Percentiles rank a stretch among this genome's conserved stretches.
Evolutionary conservation across 2,888 invertebrate genomes (phyloP).

Genomic region (Phymatocera aterrima): DNA sequence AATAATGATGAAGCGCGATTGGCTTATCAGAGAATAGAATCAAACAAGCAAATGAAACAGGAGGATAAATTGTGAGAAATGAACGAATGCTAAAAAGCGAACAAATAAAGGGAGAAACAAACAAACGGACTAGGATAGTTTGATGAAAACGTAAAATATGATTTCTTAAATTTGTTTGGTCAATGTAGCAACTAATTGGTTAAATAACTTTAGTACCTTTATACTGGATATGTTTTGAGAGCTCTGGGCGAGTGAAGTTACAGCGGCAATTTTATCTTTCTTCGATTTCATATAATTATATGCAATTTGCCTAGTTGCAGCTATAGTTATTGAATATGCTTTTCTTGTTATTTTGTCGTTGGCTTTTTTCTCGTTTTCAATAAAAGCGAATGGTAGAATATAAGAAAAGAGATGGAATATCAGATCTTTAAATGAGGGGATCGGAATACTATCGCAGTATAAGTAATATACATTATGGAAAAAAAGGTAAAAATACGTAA

Average conservation of each 20-base stretch:
- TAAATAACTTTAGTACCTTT: too few relatives aligned
- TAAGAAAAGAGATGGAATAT: neutral
- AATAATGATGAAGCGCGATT: slow-evolving; percentile 15
- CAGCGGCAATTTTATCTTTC: too few relatives aligned
- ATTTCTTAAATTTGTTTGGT: slow-evolving; percentile 9
- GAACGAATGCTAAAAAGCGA: too few relatives aligned
- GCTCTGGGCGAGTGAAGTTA: too few relatives aligned
- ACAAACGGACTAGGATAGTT: neutral
- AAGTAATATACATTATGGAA: slow-evolving; percentile 1
- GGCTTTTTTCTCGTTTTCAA: too few relatives aligned
- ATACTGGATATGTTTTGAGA: too few relatives aligned
- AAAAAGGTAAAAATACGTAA: neutral
- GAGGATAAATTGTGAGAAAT: neutral
- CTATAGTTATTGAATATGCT: too few relatives aligned
- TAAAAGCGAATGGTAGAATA: neutral
- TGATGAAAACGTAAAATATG: neutral
- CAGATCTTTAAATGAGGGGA: neutral
- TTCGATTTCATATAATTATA: too few relatives aligned
- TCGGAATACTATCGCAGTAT: neutral
- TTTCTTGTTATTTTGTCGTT: too few relatives aligned
- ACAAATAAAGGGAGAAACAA: neutral
- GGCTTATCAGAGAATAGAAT: neutral
- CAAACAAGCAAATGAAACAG: neutral
- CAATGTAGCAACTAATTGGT: neutral
- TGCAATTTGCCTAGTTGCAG: too few relatives aligned